Conservation (phyloP, 2,113 vertebrate genomes). For the Plecturocebus donacophilus region DNA sequence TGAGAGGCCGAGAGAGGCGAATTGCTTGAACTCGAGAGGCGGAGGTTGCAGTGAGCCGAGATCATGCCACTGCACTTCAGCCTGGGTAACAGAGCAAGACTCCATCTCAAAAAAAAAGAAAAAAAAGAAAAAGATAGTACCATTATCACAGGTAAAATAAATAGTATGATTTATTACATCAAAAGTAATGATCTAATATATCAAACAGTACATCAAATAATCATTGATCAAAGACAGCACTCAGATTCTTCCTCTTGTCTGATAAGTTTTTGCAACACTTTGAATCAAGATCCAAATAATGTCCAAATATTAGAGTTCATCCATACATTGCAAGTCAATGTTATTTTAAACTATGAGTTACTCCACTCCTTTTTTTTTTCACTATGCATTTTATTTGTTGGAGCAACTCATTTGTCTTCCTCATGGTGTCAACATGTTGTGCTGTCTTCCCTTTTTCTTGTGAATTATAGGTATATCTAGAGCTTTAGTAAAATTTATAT, state of each 20-base stretch:
- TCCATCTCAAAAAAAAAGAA: too few species aligned
- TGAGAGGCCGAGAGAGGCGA: too few species aligned
- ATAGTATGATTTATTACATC: not conserved
- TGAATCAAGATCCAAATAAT: not conserved
- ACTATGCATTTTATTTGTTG: not conserved
- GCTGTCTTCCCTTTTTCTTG: not conserved
- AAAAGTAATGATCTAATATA: not conserved
- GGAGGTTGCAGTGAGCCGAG: too few species aligned
- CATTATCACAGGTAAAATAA: not conserved
- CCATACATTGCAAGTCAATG: not conserved
- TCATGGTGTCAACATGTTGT: not conserved
- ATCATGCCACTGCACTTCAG: too few species aligned
- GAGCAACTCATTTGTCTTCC: not conserved
- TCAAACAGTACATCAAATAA: not conserved
- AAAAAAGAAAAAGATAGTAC: not conserved
- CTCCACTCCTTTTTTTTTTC: not conserved
- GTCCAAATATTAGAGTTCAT: not conserved
- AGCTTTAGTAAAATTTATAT: not conserved
- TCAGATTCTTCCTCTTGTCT: not conserved
- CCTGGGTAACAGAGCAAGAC: too few species aligned
- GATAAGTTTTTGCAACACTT: not conserved
- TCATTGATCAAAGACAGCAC: not conserved
- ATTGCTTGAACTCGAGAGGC: too few species aligned
- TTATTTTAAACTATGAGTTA: not conserved
- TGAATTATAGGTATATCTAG: not conserved